Evolutionary conservation across 2,888 invertebrate genomes (phyloP).

Genomic region (Dicycla oo): DNA sequence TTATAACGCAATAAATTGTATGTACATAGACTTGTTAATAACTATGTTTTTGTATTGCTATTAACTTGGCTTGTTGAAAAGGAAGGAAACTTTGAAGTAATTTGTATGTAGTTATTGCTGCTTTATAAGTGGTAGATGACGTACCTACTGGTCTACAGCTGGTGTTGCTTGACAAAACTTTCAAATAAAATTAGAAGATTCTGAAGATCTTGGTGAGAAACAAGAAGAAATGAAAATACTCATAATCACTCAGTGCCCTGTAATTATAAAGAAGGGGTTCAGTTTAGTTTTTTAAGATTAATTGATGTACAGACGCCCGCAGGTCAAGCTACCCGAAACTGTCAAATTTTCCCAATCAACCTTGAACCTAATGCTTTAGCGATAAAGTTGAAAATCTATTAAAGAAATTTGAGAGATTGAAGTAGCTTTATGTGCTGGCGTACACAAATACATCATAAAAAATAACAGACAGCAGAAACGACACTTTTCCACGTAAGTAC

Average conservation of each 20-base stretch:
- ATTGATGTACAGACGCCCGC: no score
- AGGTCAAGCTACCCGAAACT: no score
- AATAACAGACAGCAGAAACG: background rate
- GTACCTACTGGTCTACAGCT: background rate
- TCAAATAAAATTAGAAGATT: background rate
- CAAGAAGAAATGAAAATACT: background rate
- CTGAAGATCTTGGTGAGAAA: background rate
- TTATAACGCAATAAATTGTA: constrained; percentile 63
- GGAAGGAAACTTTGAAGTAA: constrained; percentile 48
- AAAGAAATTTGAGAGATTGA: no score
- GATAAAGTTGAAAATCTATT: no score
- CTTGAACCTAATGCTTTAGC: no score
- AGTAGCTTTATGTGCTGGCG: no score
- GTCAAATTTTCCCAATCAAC: no score
- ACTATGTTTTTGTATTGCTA: constrained; percentile 52
- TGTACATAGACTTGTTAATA: constrained; percentile 50
- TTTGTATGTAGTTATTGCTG: constrained; percentile 37
- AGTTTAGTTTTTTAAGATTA: background rate
- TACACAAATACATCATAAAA: no score
- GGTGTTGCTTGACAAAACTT: background rate
- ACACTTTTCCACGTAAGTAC: background rate
- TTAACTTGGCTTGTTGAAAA: constrained; percentile 49
- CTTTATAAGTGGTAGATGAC: constrained; percentile 23
- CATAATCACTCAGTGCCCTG: background rate
- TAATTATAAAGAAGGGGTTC: background rate